Evolutionary conservation across 2,888 invertebrate species (phyloP).

Genomic region (Eumerus sabulonum): DNA sequence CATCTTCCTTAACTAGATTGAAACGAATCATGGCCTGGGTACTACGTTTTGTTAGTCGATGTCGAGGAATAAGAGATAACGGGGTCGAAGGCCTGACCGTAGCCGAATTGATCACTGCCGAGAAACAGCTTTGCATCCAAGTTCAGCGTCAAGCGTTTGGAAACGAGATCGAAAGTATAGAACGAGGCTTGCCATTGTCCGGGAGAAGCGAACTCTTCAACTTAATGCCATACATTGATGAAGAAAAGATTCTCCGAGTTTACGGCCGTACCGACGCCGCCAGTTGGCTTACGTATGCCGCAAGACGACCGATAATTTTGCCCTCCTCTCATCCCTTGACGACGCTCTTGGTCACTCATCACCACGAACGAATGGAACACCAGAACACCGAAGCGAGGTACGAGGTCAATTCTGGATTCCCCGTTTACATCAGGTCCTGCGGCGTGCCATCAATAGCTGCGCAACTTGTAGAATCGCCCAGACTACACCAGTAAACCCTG

Average conservation of each 20-base stretch:
- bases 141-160: background rate
- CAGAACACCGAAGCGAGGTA: constrained; percentile 1
- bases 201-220: constrained; percentile 11
- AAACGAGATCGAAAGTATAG: background rate
- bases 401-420: too few species aligned
- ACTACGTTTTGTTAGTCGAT: background rate
- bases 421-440: too few species aligned
- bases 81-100: background rate
- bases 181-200: background rate
- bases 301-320: too few species aligned
- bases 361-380: background rate
- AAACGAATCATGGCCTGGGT: background rate
- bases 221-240: constrained; percentile 37
- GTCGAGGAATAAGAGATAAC: background rate
- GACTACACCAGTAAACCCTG: too few species aligned
- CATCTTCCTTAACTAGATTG: too few species aligned
- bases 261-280: background rate
- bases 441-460: too few species aligned
- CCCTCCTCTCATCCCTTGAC: background rate
- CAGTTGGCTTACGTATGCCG: too few species aligned
- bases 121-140: background rate
- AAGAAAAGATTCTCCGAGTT: constrained; percentile 11
- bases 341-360: background rate
- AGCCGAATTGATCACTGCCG: background rate
- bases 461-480: too few species aligned